phyloP scores from a whole-genome alignment of 2,113 vertebrate species.

The Alouatta palliata region DNA sequence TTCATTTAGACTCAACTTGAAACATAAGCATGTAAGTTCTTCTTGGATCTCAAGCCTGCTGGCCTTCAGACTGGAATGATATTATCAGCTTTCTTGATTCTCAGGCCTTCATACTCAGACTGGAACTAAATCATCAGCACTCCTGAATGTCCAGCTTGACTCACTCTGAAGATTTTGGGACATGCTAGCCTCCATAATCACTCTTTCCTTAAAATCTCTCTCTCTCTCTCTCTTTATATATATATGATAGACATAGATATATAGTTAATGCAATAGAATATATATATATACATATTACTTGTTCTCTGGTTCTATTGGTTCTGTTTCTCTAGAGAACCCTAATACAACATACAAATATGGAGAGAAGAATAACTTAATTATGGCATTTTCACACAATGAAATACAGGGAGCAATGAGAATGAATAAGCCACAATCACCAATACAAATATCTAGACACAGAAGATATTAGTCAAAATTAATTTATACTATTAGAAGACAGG shows the following conservation, averaged over 20 bases:
- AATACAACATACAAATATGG: not conserved
- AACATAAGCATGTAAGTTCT: not conserved
- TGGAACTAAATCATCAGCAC: not conserved
- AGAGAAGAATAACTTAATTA: not conserved
- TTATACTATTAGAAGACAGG: not conserved
- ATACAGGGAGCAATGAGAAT: not conserved
- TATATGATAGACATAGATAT: not conserved
- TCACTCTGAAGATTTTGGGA: not conserved
- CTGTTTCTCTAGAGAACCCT: constrained; percentile 11
- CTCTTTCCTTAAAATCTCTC: not conserved
- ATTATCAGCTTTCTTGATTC: not conserved
- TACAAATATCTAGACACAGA: not conserved
- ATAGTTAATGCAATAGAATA: no score
- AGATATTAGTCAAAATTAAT: constrained; percentile 7
- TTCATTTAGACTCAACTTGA: not conserved
- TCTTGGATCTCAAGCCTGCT: not conserved
- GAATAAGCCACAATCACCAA: not conserved
- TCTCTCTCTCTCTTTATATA: no score
- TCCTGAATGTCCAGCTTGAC: not conserved
- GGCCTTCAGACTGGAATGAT: not conserved
- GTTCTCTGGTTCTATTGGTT: not conserved
- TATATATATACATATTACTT: not conserved
- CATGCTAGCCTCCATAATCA: not conserved
- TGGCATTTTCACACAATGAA: not conserved
- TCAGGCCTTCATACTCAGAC: not conserved